Evolutionary conservation across 1,140 invertebrate genomes (phyloP).

Genomic region (Daktulosphaira vitifoliae): DNA sequence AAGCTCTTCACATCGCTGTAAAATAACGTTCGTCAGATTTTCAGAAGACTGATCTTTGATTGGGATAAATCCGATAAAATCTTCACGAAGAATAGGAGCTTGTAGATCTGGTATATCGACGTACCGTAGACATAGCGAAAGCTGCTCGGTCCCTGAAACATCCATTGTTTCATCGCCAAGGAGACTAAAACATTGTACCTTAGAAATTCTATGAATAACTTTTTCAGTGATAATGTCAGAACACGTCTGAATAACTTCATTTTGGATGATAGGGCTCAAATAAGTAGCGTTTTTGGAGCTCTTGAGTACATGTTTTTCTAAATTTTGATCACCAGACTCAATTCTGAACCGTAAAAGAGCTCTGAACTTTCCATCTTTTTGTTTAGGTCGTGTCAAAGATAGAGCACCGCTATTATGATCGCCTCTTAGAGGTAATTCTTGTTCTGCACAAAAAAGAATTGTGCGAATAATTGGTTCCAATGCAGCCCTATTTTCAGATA

Average conservation of each 20-base stretch:
- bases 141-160: constrained; percentile 36
- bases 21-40: background rate
- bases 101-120: too few species aligned
- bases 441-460: constrained; percentile 35
- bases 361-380: constrained; percentile 39
- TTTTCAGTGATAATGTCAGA: constrained; percentile 30
- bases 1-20: background rate
- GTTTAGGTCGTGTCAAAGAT: constrained; percentile 24
- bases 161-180: constrained; percentile 37
- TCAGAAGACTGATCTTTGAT: background rate
- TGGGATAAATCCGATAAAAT: constrained; percentile 1
- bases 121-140: constrained; percentile 33
- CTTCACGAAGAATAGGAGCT: too few species aligned
- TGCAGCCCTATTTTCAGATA: background rate
- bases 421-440: constrained; percentile 35
- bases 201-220: constrained; percentile 34
- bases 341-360: constrained; percentile 37
- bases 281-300: constrained; percentile 34
- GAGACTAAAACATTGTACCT: constrained; percentile 32
- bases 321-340: constrained; percentile 34
- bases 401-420: constrained; percentile 19
- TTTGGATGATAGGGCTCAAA: constrained; percentile 36
- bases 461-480: too few species aligned
- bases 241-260: constrained; percentile 35
- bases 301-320: constrained; percentile 33